These are phyloP conservation scores for Terebella lapidaria DNA, from an alignment of 2,888 invertebrate species.

Conservation along the genomic window DNA sequence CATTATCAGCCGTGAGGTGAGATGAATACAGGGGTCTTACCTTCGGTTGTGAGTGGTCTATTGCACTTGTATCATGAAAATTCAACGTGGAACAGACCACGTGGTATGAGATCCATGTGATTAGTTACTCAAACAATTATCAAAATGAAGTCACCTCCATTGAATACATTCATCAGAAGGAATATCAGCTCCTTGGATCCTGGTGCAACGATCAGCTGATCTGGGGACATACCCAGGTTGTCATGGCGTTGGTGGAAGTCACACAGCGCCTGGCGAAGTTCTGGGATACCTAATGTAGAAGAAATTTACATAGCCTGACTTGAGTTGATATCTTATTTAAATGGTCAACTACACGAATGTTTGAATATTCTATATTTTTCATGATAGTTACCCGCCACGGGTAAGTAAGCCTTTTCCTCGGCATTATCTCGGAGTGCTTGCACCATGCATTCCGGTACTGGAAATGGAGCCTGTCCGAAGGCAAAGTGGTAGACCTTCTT, in stretches of 20 bases:
- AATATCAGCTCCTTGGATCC: constrained; percentile 51
- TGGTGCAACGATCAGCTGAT: constrained; percentile 45
- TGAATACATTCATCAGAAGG: constrained; percentile 40
- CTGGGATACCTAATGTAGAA: constrained; percentile 37
- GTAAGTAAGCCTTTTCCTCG: constrained; percentile 39
- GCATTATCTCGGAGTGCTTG: constrained; percentile 39
- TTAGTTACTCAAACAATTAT: too few species aligned
- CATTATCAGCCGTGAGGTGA: too few species aligned
- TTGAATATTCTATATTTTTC: not conserved
- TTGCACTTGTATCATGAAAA: too few species aligned
- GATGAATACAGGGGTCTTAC: too few species aligned
- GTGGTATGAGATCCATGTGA: too few species aligned
- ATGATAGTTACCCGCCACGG: constrained; percentile 37
- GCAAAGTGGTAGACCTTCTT: constrained; percentile 43
- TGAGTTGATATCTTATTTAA: not conserved
- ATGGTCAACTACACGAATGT: not conserved
- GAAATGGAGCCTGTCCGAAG: constrained; percentile 52
- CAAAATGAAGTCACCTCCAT: constrained; percentile 42
- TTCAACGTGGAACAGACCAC: too few species aligned
- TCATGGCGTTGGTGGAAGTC: constrained; percentile 40
- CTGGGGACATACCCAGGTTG: constrained; percentile 29
- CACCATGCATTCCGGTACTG: constrained; percentile 39
- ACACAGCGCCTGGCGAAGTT: constrained; percentile 38
- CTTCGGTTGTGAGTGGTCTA: too few species aligned
- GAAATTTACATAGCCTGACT: too few species aligned